Base-by-base conservation (phyloP, 2,113 vertebrate genomes). In the Dipodomys spectabilis region DNA sequence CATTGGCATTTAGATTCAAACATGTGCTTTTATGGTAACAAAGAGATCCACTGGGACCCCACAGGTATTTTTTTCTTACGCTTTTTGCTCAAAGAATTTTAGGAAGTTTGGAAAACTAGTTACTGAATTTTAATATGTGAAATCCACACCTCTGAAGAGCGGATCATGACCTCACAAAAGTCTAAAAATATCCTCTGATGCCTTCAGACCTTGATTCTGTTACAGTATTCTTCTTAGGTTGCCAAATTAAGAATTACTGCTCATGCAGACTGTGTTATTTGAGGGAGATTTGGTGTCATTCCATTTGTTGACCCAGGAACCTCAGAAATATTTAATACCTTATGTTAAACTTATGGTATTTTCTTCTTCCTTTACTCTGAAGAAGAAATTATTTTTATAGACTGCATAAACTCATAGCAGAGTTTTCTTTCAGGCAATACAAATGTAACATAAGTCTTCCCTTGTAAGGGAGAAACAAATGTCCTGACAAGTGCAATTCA, bases 131-230 rank as follows among this genome's bases (percentile, higher is more conserved):
- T 96, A 94, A 94, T 95, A 91, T 28, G n/a, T 95, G 96, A 97
- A 97, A 96, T 90, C 92, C 72, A 96, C 94, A 97, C 96, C 93
- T 94, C 49, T 75, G 95, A 95, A 88, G 80, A 91, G 67, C 64
- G 84, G 95, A 95, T 90, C 95, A 88, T 96, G 95, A 96, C 86
- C 86, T 67, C 86, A 94, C 27, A 74, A 78, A 88, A 78, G 83
- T 95, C 97, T 97, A 97, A 97, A 97, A 97, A 97, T 97, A 97
- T 16, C 53, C 67, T 94, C 86, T 95, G 94, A 94, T 95, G 83
- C 82, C 86, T 93, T 94, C 18, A 23, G 90, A 90, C 75, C 87
- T 94, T 92, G 96, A 86, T 95, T 97, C 72, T 96, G 73, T 96
- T 94, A 95, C 90, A 93, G 78, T 93, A 94, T 95, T 95, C 94